A percentile compares a stretch with the other conserved stretches of the same genome.
Evolutionary conservation across 2,888 invertebrate species (phyloP).

Genomic region (Hylaea fasciaria): DNA sequence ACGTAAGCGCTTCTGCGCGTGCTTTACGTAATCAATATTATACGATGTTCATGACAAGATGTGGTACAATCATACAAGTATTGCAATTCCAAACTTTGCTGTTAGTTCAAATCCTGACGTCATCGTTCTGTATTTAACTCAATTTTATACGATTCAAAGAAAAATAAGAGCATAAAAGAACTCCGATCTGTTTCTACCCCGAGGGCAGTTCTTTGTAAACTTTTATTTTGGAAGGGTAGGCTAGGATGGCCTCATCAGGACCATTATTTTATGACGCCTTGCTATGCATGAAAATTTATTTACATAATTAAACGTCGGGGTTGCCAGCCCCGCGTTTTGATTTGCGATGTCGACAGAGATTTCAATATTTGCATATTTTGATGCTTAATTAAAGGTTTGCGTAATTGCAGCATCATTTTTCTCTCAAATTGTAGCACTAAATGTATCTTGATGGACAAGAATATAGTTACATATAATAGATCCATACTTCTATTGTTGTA

Average conservation of each 20-base stretch:
- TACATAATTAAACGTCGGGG: conserved; percentile 80
- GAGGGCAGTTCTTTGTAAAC: conserved; percentile 72
- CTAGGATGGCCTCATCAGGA: conserved; percentile 67
- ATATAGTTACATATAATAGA: no score
- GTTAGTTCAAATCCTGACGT: conserved; percentile 15
- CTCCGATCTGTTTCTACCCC: conserved; percentile 60
- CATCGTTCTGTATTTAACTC: conserved; percentile 1
- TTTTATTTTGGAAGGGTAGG: conserved; percentile 69
- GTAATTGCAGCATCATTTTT: background rate
- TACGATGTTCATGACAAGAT: conserved; percentile 46
- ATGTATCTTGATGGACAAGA: no score
- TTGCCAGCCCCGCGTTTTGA: conserved; percentile 69
- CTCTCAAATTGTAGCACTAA: background rate
- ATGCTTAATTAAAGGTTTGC: conserved; percentile 62
- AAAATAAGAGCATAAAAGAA: conserved; percentile 61
- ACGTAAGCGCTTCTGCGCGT: conserved; percentile 56
- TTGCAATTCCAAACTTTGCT: conserved; percentile 12
- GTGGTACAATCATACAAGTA: conserved; percentile 33
- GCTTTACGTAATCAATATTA: conserved; percentile 50
- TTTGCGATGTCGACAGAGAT: conserved; percentile 79
- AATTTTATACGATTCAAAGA: conserved; percentile 32
- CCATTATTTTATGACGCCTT: conserved; percentile 78
- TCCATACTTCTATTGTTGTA: no score
- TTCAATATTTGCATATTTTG: conserved; percentile 76
- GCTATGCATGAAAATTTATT: conserved; percentile 80